Evolutionary conservation across 2,113 vertebrate genomes (phyloP).

Genomic region (Chamaetylas fuelleborni): DNA sequence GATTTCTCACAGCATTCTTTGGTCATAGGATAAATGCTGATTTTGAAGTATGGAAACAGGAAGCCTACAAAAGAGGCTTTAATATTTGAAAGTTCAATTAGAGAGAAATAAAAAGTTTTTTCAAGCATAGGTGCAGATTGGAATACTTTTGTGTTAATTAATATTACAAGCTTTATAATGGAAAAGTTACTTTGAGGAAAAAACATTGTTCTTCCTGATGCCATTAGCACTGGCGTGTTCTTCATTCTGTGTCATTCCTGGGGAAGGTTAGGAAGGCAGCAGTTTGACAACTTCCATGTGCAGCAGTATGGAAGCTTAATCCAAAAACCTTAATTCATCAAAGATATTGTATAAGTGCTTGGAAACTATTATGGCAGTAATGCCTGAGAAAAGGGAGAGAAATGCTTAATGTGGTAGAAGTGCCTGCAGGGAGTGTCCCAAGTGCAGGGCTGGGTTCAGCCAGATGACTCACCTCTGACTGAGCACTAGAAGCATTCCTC

Average conservation of each 20-base stretch:
- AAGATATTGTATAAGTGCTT: not conserved
- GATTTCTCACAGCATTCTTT: not conserved
- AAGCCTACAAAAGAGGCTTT: not conserved
- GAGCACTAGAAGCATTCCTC: not conserved
- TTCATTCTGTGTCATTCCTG: not conserved
- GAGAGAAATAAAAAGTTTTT: not conserved
- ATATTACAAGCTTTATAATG: not conserved
- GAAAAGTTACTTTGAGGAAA: not conserved
- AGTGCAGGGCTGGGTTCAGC: not conserved
- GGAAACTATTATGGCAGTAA: not conserved
- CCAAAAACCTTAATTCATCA: not conserved
- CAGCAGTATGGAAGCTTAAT: not conserved
- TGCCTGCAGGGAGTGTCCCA: not conserved
- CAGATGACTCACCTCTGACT: not conserved
- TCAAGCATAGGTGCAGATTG: not conserved
- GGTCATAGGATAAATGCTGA: not conserved
- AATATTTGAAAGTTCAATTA: not conserved
- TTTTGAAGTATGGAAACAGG: not conserved
- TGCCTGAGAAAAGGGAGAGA: not conserved
- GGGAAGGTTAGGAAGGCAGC: not conserved
- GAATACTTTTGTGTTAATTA: conserved; percentile 1
- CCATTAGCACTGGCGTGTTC: not conserved
- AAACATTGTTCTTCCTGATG: not conserved
- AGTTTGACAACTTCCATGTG: not conserved
- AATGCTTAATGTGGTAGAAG: not conserved